Evolutionary conservation across 2,888 invertebrate species (phyloP).

Genomic region (Leptothorax acervorum): DNA sequence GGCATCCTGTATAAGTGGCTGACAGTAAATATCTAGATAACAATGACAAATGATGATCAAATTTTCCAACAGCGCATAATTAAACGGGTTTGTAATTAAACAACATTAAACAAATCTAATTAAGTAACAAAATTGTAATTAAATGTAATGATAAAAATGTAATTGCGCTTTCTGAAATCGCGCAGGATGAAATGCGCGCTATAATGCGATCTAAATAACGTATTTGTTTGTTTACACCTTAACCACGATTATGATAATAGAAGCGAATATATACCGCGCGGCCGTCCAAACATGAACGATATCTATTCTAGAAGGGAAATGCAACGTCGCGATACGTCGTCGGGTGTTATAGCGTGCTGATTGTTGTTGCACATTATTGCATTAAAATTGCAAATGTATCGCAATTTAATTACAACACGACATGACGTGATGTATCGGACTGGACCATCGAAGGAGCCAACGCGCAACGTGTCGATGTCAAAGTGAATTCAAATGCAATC

Average conservation of each 20-base stretch:
- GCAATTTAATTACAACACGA: conserved; percentile 48
- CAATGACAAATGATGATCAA: conserved; percentile 39
- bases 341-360: conserved; percentile 47
- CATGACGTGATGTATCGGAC: conserved; percentile 45
- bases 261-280: conserved; percentile 2
- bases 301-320: conserved; percentile 52
- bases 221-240: conserved; percentile 54
- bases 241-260: conserved; percentile 52
- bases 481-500: conserved; percentile 31
- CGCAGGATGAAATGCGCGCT: conserved; percentile 20
- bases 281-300: conserved; percentile 40
- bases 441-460: conserved; percentile 36
- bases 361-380: conserved; percentile 51
- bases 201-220: conserved; percentile 45
- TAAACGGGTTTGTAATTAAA: conserved; percentile 50
- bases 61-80: conserved; percentile 34
- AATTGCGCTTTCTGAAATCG: conserved; percentile 44
- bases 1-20: neutral
- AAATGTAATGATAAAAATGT: conserved; percentile 49
- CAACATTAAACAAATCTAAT: conserved; percentile 46
- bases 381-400: conserved; percentile 56
- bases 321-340: conserved; percentile 50
- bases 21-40: conserved; percentile 28
- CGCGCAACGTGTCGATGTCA: conserved; percentile 43
- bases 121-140: conserved; percentile 41